A percentile compares a stretch with the other conserved stretches of the same genome.
These are phyloP conservation scores for Mesembrinibis cayennensis DNA, from an alignment of 2,113 vertebrate species.

Conservation along the genomic window DNA sequence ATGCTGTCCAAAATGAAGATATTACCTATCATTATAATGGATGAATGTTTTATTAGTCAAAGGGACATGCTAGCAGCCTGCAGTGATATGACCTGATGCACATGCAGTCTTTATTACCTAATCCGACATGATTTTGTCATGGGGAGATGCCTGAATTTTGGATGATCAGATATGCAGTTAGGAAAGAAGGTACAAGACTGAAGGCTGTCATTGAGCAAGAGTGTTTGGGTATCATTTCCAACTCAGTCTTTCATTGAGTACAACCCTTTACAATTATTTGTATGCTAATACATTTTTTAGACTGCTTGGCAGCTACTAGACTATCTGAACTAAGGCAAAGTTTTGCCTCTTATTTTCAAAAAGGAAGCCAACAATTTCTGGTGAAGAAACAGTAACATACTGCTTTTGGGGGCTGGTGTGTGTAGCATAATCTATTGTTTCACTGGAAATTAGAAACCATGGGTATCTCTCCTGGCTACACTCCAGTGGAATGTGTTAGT, in stretches of 20 bases:
- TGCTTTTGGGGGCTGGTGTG: constrained; percentile 23
- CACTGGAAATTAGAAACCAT: constrained; percentile 9
- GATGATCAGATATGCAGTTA: background rate
- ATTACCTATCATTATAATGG: background rate
- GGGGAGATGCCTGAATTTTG: background rate
- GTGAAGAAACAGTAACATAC: background rate
- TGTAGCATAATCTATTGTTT: constrained; percentile 37
- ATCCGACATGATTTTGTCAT: background rate
- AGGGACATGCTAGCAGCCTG: background rate
- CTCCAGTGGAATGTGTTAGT: constrained; percentile 36
- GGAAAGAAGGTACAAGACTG: background rate
- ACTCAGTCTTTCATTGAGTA: background rate
- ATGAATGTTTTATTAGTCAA: background rate
- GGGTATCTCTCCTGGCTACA: constrained; percentile 38
- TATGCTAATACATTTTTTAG: background rate
- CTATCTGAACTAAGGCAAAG: background rate
- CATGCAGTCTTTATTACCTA: background rate
- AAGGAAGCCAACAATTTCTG: constrained; percentile 7
- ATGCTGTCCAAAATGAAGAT: background rate
- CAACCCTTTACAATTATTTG: background rate
- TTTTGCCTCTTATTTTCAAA: constrained; percentile 35
- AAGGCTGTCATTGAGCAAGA: background rate
- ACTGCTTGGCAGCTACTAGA: constrained; percentile 9
- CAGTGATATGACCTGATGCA: background rate
- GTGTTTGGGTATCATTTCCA: background rate